Percentiles rank a stretch among this genome's conserved stretches.
Conservation (phyloP, 2,888 invertebrate genomes). For the Epinotia brunnichana region DNA sequence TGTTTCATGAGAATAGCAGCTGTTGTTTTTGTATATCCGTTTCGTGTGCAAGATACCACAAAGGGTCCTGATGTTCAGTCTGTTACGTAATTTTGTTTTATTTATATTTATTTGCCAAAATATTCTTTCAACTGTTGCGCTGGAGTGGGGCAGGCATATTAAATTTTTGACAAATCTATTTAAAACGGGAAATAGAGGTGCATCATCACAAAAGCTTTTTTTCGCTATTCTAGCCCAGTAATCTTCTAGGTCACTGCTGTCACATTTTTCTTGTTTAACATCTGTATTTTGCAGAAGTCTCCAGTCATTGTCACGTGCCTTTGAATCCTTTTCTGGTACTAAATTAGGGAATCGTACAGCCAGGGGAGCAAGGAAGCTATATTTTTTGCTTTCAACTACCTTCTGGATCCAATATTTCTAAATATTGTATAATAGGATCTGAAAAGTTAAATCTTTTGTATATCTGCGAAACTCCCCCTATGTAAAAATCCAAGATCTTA, state of each 20-base stretch:
- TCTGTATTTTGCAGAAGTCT: too few species aligned
- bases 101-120: slow-evolving; percentile 11
- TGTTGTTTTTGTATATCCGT: neutral
- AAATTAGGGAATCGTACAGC: slow-evolving; percentile 6
- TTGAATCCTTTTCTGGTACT: neutral
- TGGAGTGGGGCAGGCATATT: slow-evolving; percentile 9
- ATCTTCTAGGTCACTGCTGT: too few species aligned
- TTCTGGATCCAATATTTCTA: slow-evolving; percentile 7
- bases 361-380: neutral
- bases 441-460: neutral
- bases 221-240: too few species aligned
- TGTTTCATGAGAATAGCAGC: neutral
- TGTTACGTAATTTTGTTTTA: slow-evolving; percentile 10
- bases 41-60: too few species aligned
- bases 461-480: neutral
- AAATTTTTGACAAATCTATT: slow-evolving; percentile 1
- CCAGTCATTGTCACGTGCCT: neutral
- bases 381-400: slow-evolving; percentile 6
- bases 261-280: too few species aligned
- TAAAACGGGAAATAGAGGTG: neutral
- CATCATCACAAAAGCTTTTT: slow-evolving; percentile 1
- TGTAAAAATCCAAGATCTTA: slow-evolving; percentile 1
- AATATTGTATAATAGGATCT: neutral
- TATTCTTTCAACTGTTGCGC: neutral
- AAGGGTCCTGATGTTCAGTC: too few species aligned